Percentiles rank a stretch among this genome's conserved stretches.
Conservation (phyloP, 2,113 vertebrate species). For the Macrotis lagotis region DNA sequence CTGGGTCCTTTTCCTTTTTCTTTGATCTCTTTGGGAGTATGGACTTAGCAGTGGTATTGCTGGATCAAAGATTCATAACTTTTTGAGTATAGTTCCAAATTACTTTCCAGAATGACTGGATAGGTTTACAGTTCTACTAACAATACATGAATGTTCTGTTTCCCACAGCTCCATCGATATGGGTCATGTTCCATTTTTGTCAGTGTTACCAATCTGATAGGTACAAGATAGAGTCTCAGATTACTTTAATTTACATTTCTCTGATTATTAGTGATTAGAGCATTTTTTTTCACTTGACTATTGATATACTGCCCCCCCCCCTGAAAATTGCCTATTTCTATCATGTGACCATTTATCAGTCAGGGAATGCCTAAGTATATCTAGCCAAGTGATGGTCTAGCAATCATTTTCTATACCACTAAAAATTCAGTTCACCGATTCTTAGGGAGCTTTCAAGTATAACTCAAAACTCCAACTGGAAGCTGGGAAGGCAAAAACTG, state of each 20-base stretch:
- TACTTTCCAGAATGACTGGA: background rate
- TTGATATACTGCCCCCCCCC: too few relatives aligned
- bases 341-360: background rate
- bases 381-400: constrained; percentile 41
- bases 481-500: constrained; percentile 67
- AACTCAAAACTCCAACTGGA: constrained; percentile 69
- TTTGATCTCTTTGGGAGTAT: background rate
- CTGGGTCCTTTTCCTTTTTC: background rate
- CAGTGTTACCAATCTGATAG: background rate
- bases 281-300: too few relatives aligned
- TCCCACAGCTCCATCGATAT: background rate
- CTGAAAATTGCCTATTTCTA: too few relatives aligned
- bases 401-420: constrained; percentile 72
- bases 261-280: too few relatives aligned
- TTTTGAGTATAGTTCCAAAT: background rate
- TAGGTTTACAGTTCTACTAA: background rate
- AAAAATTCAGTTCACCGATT: constrained; percentile 74
- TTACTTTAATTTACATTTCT: background rate
- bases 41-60: background rate
- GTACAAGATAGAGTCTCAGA: background rate
- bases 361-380: background rate
- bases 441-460: constrained; percentile 72
- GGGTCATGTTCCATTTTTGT: background rate
- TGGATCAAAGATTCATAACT: background rate
- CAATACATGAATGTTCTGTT: background rate